A percentile compares a stretch with the other conserved stretches of the same genome.
Conservation (phyloP, 2,113 vertebrate genomes). For the Phylloscopus trochiloides region DNA sequence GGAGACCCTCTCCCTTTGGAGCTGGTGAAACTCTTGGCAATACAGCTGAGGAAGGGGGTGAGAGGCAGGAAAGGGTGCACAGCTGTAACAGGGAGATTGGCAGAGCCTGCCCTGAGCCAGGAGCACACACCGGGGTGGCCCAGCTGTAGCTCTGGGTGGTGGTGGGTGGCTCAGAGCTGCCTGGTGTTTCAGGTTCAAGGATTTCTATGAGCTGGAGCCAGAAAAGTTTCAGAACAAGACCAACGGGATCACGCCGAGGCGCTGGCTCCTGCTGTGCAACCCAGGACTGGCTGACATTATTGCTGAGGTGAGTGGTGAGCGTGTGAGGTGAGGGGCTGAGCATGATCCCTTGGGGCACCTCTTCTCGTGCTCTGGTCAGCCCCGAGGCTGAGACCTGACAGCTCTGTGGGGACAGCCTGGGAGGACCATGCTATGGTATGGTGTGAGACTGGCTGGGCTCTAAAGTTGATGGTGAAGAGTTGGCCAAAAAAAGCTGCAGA, state of each 20-base stretch:
- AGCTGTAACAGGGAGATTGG: background rate
- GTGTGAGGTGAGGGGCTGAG: background rate
- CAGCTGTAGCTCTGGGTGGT: background rate
- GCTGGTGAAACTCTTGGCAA: background rate
- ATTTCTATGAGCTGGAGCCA: constrained; percentile 83
- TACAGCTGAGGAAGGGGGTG: background rate
- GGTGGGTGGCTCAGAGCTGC: background rate
- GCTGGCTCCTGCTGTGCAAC: constrained; percentile 89
- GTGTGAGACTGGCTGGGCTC: background rate
- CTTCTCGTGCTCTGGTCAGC: background rate
- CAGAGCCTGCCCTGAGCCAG: background rate
- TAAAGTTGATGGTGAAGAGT: background rate
- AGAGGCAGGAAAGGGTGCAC: background rate
- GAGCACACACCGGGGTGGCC: rapidly evolving
- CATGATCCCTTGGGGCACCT: rapidly evolving
- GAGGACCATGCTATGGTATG: rapidly evolving
- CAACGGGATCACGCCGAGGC: constrained; percentile 84
- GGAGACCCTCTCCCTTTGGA: background rate
- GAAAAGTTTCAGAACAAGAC: constrained; percentile 92
- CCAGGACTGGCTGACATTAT: constrained; percentile 82
- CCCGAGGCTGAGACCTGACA: background rate
- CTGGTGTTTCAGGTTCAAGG: constrained; percentile 81
- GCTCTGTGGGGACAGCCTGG: background rate
- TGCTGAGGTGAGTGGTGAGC: constrained; percentile 73
- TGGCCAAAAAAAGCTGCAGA: background rate